phyloP scores from a whole-genome alignment of 1,140 invertebrate species.

The Cherax destructor region DNA sequence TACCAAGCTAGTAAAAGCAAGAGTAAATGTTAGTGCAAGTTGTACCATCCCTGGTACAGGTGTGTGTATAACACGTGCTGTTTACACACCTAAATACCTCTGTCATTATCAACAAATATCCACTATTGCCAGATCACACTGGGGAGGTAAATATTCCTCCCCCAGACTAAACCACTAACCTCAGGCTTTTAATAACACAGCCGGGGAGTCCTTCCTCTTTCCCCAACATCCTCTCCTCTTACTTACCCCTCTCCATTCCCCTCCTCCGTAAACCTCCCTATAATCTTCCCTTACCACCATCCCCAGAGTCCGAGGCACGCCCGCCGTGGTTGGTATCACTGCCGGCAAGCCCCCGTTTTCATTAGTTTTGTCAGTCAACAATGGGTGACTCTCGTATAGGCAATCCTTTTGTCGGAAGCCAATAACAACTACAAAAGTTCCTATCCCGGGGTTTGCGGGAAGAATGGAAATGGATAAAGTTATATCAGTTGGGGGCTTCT shows the following conservation, averaged over 20 bases:
- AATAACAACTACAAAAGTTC: constrained; percentile 70
- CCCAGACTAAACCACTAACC: background rate
- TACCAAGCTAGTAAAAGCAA: too few relatives aligned
- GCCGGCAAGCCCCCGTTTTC: constrained; percentile 67
- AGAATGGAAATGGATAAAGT: constrained; percentile 72
- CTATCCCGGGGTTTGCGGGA: constrained; percentile 63
- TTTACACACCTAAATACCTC: too few relatives aligned
- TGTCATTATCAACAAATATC: background rate
- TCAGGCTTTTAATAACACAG: constrained; percentile 5
- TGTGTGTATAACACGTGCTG: too few relatives aligned
- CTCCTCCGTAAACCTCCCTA: background rate
- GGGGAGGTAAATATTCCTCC: background rate
- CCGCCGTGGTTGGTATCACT: constrained; percentile 57
- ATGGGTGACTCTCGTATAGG: constrained; percentile 63
- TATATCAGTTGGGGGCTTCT: constrained; percentile 69
- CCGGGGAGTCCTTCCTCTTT: background rate
- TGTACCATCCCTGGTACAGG: too few relatives aligned
- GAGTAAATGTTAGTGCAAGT: too few relatives aligned
- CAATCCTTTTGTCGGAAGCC: constrained; percentile 66
- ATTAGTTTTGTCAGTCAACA: constrained; percentile 71
- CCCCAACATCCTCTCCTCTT: background rate
- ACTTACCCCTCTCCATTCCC: background rate
- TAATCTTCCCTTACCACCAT: background rate
- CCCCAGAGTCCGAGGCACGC: background rate
- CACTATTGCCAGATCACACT: background rate